phyloP scores from a whole-genome alignment of 2,113 vertebrate genomes.

The Choloepus hoffmanni region DNA sequence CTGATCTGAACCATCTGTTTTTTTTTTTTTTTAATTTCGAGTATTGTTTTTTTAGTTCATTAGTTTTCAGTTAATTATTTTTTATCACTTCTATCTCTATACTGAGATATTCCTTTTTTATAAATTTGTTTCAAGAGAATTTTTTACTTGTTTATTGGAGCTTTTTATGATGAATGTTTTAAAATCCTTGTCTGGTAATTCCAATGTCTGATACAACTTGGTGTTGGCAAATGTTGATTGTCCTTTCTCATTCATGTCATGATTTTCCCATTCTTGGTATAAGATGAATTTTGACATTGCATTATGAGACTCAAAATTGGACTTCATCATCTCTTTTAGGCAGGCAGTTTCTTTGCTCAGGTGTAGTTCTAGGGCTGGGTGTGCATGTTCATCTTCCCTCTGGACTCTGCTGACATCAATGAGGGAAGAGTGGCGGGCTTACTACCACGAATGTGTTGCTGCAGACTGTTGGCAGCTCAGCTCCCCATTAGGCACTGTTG shows the following conservation, averaged over 20 bases:
- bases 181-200: background rate
- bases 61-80: background rate
- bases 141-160: background rate
- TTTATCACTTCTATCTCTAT: background rate
- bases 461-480: background rate
- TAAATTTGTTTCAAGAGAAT: background rate
- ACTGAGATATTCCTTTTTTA: background rate
- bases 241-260: background rate
- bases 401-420: no score
- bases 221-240: background rate
- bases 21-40: background rate
- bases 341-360: background rate
- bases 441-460: background rate
- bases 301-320: background rate
- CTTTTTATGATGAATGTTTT: background rate
- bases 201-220: background rate
- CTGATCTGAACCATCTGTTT: no score
- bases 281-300: background rate
- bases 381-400: background rate
- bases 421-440: background rate
- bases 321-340: background rate
- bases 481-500: background rate
- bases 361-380: background rate
- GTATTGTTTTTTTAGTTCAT: background rate
- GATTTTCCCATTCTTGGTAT: background rate